A percentile compares a stretch with the other conserved stretches of the same genome.
phyloP scores from a whole-genome alignment of 2,888 invertebrate species.

The Elgonia sp. region DNA sequence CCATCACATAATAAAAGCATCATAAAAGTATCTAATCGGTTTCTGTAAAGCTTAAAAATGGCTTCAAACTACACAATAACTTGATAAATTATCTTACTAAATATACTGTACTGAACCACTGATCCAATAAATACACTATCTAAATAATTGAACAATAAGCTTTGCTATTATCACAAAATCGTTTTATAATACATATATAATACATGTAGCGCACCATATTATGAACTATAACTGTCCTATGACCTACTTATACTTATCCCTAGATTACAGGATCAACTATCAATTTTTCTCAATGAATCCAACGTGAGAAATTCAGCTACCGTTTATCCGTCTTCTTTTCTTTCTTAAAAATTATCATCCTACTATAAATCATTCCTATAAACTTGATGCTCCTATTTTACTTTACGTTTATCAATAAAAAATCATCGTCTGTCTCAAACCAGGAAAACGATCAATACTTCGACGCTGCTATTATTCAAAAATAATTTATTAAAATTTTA shows the following conservation, averaged over 20 bases:
- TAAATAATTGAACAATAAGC: not conserved
- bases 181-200: not conserved
- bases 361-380: not conserved
- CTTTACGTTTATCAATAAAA: slow-evolving; percentile 6
- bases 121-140: not conserved
- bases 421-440: not conserved
- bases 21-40: too few relatives aligned
- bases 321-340: not conserved
- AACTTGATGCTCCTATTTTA: too few relatives aligned
- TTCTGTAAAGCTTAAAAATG: too few relatives aligned
- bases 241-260: slow-evolving; percentile 37
- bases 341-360: not conserved
- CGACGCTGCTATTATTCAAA: not conserved
- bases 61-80: not conserved
- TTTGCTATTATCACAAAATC: not conserved
- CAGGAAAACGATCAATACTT: not conserved
- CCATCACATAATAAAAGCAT: too few relatives aligned
- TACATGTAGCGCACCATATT: not conserved
- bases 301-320: slow-evolving; percentile 22
- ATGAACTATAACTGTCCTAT: slow-evolving; percentile 31
- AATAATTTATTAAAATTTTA: slow-evolving; percentile 21
- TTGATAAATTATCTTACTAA: not conserved
- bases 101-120: slow-evolving; percentile 1
- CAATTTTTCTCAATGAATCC: slow-evolving; percentile 6
- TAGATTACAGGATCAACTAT: slow-evolving; percentile 10